Evolutionary conservation across 2,797 vertebrate genomes (phyloP), one percentile per base, ranked within the genome.

Genomic region (Sitta carolinensis): DNA sequence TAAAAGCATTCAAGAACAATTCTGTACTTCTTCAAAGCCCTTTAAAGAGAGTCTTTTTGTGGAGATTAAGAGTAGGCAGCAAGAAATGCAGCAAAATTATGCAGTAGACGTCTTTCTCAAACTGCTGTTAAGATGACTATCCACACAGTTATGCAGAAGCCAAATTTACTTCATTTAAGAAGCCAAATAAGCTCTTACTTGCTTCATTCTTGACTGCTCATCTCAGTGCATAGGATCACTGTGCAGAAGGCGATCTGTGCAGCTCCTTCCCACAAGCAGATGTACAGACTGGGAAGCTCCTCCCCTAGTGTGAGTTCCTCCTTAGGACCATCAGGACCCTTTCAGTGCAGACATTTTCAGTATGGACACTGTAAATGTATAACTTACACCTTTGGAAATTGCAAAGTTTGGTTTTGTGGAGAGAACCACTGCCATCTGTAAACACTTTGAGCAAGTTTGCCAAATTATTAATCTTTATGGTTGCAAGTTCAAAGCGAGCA

Each of bases 71-170:
- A 62, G 57, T 70, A 79, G 78, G 40, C 0, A 1, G 42, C 38
- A n/a, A 18, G 52, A 92, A 84, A 73, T 52, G 36, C 48, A 82
- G 78, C n/a, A 81, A 87, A 89, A 92, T 54, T 87, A 64, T 78
- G 81, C 42, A n/a, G 43, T 18, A 82, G 34, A 89, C 51, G 84
- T n/a, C n/a, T 84, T 90, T 90, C 66, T 77, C 38, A 80, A 83
- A 27, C 25, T 85, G 75, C 27, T 80, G 51, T 94, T 90, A 90
- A 89, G 84, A 92, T 63, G 61, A 25, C 76, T 90, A n/a, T 81
- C 69, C 36, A 72, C 50, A 47, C 34, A 64, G 43, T 32, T 32
- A 36, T 22, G 20, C 36, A 34, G 52, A 58, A 89, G 48, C 70
- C 40, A 85, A 36, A 63, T 77, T 45, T 62, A 76, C n/a, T 69